phyloP scores from a whole-genome alignment of 2,888 invertebrate genomes.

The Euplexia lucipara region DNA sequence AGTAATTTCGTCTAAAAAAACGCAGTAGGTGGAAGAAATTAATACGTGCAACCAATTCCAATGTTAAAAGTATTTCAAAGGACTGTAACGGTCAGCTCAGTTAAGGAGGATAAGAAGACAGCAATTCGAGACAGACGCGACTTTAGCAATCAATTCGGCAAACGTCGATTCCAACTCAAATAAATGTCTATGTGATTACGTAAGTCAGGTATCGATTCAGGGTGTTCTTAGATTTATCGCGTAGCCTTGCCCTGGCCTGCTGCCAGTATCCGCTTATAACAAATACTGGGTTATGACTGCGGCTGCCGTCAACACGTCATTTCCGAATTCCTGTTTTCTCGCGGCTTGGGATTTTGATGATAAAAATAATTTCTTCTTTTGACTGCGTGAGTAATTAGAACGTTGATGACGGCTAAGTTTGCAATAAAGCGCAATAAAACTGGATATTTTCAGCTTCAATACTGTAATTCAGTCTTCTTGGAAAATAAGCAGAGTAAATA shows the following conservation, averaged over 20 bases:
- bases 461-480: constrained; percentile 8
- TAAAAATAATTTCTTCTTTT: constrained; percentile 25
- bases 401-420: constrained; percentile 31
- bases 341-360: constrained; percentile 11
- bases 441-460: constrained; percentile 18
- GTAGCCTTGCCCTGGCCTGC: constrained; percentile 44
- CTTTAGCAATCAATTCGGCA: background rate
- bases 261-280: constrained; percentile 61
- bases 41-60: too few relatives aligned
- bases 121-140: too few relatives aligned
- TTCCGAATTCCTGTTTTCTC: constrained; percentile 57
- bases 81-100: too few relatives aligned
- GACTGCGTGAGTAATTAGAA: constrained; percentile 42
- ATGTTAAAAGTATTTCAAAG: too few relatives aligned
- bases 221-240: constrained; percentile 37
- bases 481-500: constrained; percentile 5
- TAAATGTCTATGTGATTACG: constrained; percentile 15
- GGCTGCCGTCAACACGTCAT: constrained; percentile 50
- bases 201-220: constrained; percentile 33
- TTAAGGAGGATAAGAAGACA: too few relatives aligned
- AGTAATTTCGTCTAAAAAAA: too few relatives aligned
- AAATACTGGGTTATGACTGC: constrained; percentile 50
- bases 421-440: constrained; percentile 25
- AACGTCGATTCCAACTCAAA: constrained; percentile 5
- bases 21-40: too few relatives aligned